Evolutionary conservation across 2,888 invertebrate species (phyloP), one percentile per base, ranked within the genome.

Genomic region (Tiphia femorata): DNA sequence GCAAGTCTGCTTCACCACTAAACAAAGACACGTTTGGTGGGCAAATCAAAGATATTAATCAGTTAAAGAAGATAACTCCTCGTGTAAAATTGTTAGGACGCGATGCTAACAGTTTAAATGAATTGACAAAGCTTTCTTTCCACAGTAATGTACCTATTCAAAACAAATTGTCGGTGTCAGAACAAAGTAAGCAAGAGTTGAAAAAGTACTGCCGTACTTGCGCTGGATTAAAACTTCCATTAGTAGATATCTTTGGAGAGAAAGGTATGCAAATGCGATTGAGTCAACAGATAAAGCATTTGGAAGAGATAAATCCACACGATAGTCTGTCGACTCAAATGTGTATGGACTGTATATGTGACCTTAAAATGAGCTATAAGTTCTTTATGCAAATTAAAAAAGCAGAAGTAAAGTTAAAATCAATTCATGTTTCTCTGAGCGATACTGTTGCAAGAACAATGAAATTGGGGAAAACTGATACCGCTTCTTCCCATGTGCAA

Each of bases 361-460:
- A 83, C 60, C 57, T 83, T 3, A 81, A 79, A 64, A 82, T 81
- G 79, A 83, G 83, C 62, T 83, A 83, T 44, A 82, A 82, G 53
- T 83, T 83, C 72, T 83, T 82, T 40, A 79, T 82, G 76, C 83
- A 83, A 53, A 83, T 83, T 2, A 83, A 82, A 42, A 83, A 83
- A 43, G 82, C 83, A 4, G 78, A 83, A 52, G 69, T 81, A 6
- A 83, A 82, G 59, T 63, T 83, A 3, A 76, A 75, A 47, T 79
- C 79, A 4, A 76, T 82, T 52, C 67, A 74, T 20, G 40, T 65
- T 21, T 64, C 70, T 6, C 27, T 78, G 5, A 51, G 55, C 4
- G 69, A 73, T 8, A 47, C 63, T 3, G 20, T 47, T 6, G 30
- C 44, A 12, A 64, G 14, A 21, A 64, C 54, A 16, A 5, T 40